Conservation (phyloP, 2,888 invertebrate genomes). For the Thecocarcelia acutangulata region DNA sequence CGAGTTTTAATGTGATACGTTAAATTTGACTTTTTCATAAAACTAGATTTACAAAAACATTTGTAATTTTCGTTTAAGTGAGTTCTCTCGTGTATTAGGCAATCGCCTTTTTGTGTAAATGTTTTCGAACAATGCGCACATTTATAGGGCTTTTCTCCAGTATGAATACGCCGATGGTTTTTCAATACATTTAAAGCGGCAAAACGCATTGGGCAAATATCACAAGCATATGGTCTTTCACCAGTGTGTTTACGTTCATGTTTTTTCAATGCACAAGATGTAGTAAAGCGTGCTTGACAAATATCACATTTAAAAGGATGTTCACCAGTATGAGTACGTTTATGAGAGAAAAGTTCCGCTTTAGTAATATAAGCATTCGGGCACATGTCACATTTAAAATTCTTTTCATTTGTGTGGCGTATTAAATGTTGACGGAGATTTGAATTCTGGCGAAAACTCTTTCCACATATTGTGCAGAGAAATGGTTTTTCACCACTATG, state of each 20-base stretch:
- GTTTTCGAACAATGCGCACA: conserved; percentile 84
- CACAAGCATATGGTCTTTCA: conserved; percentile 84
- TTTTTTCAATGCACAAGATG: conserved; percentile 84
- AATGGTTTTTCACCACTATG: conserved; percentile 85
- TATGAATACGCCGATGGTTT: conserved; percentile 84
- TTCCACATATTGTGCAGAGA: conserved; percentile 83
- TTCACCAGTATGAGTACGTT: conserved; percentile 84
- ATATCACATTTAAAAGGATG: conserved; percentile 84
- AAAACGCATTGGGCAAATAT: conserved; percentile 84
- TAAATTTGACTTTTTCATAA: conserved; percentile 76
- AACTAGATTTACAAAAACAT: conserved; percentile 82
- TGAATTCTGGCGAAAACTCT: conserved; percentile 84
- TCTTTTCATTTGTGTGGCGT: conserved; percentile 83
- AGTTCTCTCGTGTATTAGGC: conserved; percentile 83
- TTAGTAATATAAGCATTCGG: conserved; percentile 82
- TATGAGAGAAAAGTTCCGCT: conserved; percentile 83
- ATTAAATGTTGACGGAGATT: conserved; percentile 84
- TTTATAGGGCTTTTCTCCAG: conserved; percentile 83
- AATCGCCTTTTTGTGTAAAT: conserved; percentile 84
- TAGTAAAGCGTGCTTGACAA: conserved; percentile 84
- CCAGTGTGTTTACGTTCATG: conserved; percentile 84
- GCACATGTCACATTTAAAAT: conserved; percentile 81
- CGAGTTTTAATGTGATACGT: conserved; percentile 55
- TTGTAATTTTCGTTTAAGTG: conserved; percentile 81
- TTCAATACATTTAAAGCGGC: conserved; percentile 84